phyloP scores from a whole-genome alignment of 1,140 invertebrate species.

The Eriocheir sinensis region DNA sequence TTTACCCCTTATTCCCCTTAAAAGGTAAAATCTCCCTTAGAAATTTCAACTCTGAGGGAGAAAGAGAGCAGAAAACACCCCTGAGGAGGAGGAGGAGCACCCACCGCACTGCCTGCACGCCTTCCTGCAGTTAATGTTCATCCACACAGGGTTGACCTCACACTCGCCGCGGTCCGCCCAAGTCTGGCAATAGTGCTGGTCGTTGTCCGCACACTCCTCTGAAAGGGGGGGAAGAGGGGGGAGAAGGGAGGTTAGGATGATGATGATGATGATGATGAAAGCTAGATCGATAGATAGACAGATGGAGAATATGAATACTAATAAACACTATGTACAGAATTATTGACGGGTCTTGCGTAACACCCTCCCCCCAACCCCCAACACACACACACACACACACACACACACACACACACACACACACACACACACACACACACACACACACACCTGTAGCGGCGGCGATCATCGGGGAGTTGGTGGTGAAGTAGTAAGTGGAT shows the following conservation, averaged over 20 bases:
- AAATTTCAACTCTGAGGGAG: background rate
- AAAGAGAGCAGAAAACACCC: too few species aligned
- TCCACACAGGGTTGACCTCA: conserved; percentile 80
- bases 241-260: background rate
- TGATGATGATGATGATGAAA: too few species aligned
- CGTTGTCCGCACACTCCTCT: conserved; percentile 78
- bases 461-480: conserved; percentile 28
- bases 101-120: conserved; percentile 78
- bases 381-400: too few species aligned
- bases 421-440: conserved; percentile 29
- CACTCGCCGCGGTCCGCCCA: conserved; percentile 79
- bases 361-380: too few species aligned
- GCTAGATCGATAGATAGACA: background rate
- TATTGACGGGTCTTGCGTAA: background rate
- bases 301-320: too few species aligned
- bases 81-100: background rate
- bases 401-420: conserved; percentile 7
- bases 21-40: too few species aligned
- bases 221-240: background rate
- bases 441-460: conserved; percentile 49
- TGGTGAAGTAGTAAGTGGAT: conserved; percentile 32
- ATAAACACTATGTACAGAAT: background rate
- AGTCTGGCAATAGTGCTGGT: conserved; percentile 78
- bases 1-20: too few species aligned
- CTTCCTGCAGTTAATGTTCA: conserved; percentile 80